These are phyloP conservation scores for Pogonocherus hispidulus DNA, from an alignment of 2,888 invertebrate genomes.

Conservation along the genomic window DNA sequence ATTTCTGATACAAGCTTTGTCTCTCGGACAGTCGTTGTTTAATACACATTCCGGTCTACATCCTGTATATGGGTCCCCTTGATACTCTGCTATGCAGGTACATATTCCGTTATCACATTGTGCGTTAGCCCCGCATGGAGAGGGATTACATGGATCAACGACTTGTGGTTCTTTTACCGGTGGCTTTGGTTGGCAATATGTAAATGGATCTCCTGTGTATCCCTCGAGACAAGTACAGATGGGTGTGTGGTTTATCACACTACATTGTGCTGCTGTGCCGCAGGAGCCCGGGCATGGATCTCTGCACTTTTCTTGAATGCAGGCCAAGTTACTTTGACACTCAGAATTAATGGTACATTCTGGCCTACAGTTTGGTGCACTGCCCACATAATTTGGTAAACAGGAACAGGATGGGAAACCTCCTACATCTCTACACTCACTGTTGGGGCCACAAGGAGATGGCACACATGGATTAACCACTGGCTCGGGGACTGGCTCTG, in stretches of 20 bases:
- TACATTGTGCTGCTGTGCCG: constrained; percentile 80
- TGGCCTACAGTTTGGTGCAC: constrained; percentile 83
- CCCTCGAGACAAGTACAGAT: constrained; percentile 81
- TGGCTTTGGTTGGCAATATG: constrained; percentile 75
- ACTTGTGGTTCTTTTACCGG: constrained; percentile 42
- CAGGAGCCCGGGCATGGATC: constrained; percentile 87
- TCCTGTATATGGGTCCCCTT: constrained; percentile 79
- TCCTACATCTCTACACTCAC: constrained; percentile 80
- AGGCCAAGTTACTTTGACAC: constrained; percentile 80
- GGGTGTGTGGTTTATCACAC: constrained; percentile 82
- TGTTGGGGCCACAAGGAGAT: constrained; percentile 85
- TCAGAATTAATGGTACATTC: constrained; percentile 85
- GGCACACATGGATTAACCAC: constrained; percentile 80
- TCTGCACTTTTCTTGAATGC: constrained; percentile 80
- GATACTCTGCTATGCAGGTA: constrained; percentile 77
- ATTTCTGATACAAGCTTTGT: constrained; percentile 79
- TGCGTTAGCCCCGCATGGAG: constrained; percentile 78
- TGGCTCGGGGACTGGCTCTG: constrained; percentile 52
- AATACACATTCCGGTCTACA: constrained; percentile 82
- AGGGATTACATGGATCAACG: constrained; percentile 74
- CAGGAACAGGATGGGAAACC: constrained; percentile 82
- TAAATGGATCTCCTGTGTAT: constrained; percentile 84
- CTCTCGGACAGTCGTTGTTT: constrained; percentile 79
- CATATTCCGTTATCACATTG: constrained; percentile 78
- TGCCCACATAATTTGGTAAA: constrained; percentile 78